A percentile compares a stretch with the other conserved stretches of the same genome.
Conservation (phyloP, 2,888 invertebrate genomes). For the Heliothis peltigera region DNA sequence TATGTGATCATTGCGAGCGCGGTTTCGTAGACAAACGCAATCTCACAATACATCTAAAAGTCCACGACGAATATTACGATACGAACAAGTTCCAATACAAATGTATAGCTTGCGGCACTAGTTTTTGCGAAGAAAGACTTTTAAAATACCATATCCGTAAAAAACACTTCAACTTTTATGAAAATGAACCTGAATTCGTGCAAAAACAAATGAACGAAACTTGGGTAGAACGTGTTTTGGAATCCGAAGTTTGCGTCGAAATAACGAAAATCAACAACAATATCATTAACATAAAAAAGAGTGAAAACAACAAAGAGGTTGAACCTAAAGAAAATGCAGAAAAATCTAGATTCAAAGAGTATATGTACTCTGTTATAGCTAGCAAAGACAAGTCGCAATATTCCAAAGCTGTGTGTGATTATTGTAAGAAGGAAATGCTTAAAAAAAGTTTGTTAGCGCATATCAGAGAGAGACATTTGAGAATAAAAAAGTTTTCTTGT, state of each 20-base stretch:
- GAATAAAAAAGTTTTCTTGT: conserved; percentile 74
- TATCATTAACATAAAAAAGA: conserved; percentile 73
- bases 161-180: conserved; percentile 73
- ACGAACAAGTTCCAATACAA: conserved; percentile 51
- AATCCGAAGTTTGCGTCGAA: conserved; percentile 72
- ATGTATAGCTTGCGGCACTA: conserved; percentile 73
- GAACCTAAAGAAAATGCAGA: conserved; percentile 17
- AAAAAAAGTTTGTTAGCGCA: conserved; percentile 80
- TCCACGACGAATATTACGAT: conserved; percentile 72
- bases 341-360: conserved; percentile 55
- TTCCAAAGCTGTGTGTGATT: conserved; percentile 78
- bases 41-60: conserved; percentile 70
- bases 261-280: conserved; percentile 81
- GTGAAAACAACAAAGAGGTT: conserved; percentile 40
- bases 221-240: conserved; percentile 76
- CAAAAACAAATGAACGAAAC: conserved; percentile 76
- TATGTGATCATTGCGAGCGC: conserved; percentile 78
- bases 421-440: conserved; percentile 81
- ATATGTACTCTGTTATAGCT: conserved; percentile 68
- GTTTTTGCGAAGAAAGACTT: conserved; percentile 75
- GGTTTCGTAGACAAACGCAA: conserved; percentile 76
- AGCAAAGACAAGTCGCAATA: conserved; percentile 68
- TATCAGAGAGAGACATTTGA: conserved; percentile 77
- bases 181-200: conserved; percentile 50
- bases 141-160: conserved; percentile 76